A percentile compares a stretch with the other conserved stretches of the same genome.
Conservation (phyloP, 2,888 invertebrate species). For the Drosophila nr. medialis region DNA sequence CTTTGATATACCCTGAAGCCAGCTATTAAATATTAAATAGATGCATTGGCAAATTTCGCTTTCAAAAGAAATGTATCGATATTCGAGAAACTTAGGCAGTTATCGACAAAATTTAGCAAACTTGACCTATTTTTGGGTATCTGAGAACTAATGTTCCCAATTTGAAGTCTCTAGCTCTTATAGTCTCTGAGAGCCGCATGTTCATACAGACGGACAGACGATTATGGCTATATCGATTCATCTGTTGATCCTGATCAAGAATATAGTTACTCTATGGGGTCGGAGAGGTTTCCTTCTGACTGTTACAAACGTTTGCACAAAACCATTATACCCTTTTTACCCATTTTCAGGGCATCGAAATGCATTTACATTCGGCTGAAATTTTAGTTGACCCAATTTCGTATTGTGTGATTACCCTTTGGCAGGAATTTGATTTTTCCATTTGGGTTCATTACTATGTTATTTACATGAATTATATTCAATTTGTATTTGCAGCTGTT, state of each 20-base stretch:
- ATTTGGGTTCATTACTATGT: constrained; percentile 24
- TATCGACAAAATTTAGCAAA: not conserved
- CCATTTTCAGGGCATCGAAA: not conserved
- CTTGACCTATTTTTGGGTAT: not conserved
- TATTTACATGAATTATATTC: constrained; percentile 32
- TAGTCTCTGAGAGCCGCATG: not conserved
- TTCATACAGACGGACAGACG: not conserved
- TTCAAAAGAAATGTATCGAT: not conserved
- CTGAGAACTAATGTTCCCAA: not conserved
- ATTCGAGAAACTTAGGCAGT: not conserved
- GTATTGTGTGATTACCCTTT: not conserved
- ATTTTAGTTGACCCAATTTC: constrained; percentile 40
- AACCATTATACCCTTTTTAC: not conserved
- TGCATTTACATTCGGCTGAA: not conserved
- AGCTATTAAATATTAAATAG: not conserved
- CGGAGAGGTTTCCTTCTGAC: not conserved
- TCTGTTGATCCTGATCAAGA: not conserved
- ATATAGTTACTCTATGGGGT: not conserved
- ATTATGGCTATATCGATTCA: not conserved
- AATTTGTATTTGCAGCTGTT: constrained; percentile 4
- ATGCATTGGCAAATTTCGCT: not conserved
- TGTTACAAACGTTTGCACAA: not conserved
- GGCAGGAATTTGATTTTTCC: constrained; percentile 23
- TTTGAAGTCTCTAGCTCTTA: not conserved
- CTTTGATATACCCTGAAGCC: not conserved